These are phyloP conservation scores for Crotalus horridus DNA, from an alignment of 2,113 vertebrate genomes.

Conservation along the genomic window DNA sequence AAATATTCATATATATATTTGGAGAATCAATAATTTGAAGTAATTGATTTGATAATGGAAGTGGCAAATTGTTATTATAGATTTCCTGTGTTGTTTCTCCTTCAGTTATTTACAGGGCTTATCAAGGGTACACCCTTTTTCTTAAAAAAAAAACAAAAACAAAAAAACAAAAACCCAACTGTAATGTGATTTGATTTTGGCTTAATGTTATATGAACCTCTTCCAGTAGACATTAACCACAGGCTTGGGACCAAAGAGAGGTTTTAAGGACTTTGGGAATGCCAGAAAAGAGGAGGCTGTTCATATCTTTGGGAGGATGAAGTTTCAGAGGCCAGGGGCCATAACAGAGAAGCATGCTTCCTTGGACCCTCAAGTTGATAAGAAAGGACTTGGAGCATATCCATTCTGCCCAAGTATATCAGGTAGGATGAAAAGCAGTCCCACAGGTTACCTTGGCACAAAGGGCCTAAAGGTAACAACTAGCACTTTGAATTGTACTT, in stretches of 20 bases:
- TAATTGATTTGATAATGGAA: constrained; percentile 23
- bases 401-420: neutral
- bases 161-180: neutral
- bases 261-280: neutral
- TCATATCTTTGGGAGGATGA: neutral
- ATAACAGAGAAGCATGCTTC: neutral
- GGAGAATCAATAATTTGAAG: constrained; percentile 17
- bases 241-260: neutral
- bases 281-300: neutral
- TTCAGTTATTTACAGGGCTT: constrained; percentile 19
- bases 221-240: neutral
- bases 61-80: constrained; percentile 5
- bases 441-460: neutral
- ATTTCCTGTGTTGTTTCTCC: neutral
- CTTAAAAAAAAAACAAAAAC: neutral
- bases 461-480: neutral
- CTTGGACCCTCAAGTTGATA: neutral
- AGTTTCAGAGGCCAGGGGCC: neutral
- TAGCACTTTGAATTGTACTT: neutral
- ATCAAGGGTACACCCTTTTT: neutral
- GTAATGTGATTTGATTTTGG: neutral
- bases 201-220: neutral
- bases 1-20: constrained; percentile 16
- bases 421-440: neutral
- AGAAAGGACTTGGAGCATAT: neutral